phyloP scores from a whole-genome alignment of 1,140 invertebrate species.

The Aphis gossypii region DNA sequence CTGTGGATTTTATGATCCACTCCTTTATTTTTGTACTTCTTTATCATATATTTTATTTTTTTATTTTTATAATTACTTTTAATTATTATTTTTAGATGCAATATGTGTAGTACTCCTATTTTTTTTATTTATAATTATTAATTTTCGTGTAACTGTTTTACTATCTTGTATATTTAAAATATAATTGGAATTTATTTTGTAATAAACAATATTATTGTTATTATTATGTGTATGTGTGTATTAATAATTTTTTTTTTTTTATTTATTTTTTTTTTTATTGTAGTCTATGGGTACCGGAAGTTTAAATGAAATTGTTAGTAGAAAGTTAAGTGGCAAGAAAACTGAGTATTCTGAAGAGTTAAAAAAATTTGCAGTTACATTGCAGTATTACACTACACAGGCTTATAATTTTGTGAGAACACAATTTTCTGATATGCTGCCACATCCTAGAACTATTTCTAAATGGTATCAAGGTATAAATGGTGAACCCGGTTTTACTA shows the following conservation, averaged over 20 bases:
- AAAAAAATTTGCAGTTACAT: constrained; percentile 46
- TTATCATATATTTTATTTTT: no score
- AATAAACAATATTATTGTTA: no score
- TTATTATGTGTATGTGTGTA: no score
- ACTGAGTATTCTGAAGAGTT: constrained; percentile 61
- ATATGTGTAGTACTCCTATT: no score
- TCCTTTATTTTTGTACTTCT: no score
- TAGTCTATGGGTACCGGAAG: background rate
- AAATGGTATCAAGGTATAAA: constrained; percentile 18
- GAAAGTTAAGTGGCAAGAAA: constrained; percentile 39
- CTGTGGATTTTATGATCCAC: no score
- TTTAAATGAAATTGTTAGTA: background rate
- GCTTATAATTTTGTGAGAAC: constrained; percentile 40
- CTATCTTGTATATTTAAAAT: constrained; percentile 13
- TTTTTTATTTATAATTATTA: background rate
- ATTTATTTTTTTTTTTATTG: background rate
- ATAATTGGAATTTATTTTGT: no score
- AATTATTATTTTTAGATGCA: background rate
- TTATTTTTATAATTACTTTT: background rate
- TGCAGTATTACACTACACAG: constrained; percentile 28
- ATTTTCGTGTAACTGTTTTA: background rate
- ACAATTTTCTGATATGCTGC: constrained; percentile 14
- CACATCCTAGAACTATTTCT: constrained; percentile 22
- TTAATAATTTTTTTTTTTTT: background rate
- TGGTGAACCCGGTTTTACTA: constrained; percentile 33